A percentile compares a stretch with the other conserved stretches of the same genome.
These are phyloP conservation scores for Aphidius gifuensis DNA, from an alignment of 1,140 invertebrate species.

Conservation along the genomic window DNA sequence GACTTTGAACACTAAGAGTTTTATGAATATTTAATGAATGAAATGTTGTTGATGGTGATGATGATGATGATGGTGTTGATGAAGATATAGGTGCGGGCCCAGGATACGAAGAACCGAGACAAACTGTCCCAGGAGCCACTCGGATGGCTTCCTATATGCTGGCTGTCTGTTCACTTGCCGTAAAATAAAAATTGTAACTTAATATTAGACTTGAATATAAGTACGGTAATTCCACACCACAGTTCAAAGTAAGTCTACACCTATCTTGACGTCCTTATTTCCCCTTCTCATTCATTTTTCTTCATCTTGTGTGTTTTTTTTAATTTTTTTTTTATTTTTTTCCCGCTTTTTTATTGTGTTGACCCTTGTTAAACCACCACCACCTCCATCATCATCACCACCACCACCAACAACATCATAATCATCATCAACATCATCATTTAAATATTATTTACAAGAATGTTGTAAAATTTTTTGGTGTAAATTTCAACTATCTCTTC, in stretches of 20 bases:
- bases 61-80: too few species aligned
- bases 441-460: neutral
- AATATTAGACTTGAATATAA: slow-evolving; percentile 56
- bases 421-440: slow-evolving; percentile 9
- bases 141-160: slow-evolving; percentile 57
- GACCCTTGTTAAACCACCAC: slow-evolving; percentile 29
- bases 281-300: slow-evolving; percentile 30
- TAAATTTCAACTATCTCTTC: neutral
- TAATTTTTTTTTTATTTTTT: slow-evolving; percentile 17
- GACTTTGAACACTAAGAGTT: too few species aligned
- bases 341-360: neutral
- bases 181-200: slow-evolving; percentile 57
- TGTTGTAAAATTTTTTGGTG: neutral
- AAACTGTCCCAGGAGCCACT: slow-evolving; percentile 48
- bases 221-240: slow-evolving; percentile 56
- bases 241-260: slow-evolving; percentile 55
- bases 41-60: too few species aligned
- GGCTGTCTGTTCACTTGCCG: slow-evolving; percentile 56
- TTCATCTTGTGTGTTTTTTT: slow-evolving; percentile 14
- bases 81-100: slow-evolving; percentile 41
- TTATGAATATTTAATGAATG: too few species aligned
- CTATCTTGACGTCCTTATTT: slow-evolving; percentile 26
- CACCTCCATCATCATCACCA: slow-evolving; percentile 29
- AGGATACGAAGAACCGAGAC: slow-evolving; percentile 35
- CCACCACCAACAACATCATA: slow-evolving; percentile 38